Percentiles rank a stretch among this genome's conserved stretches.
Conservation (phyloP, 1,140 invertebrate species). For the Drosophila parvula region DNA sequence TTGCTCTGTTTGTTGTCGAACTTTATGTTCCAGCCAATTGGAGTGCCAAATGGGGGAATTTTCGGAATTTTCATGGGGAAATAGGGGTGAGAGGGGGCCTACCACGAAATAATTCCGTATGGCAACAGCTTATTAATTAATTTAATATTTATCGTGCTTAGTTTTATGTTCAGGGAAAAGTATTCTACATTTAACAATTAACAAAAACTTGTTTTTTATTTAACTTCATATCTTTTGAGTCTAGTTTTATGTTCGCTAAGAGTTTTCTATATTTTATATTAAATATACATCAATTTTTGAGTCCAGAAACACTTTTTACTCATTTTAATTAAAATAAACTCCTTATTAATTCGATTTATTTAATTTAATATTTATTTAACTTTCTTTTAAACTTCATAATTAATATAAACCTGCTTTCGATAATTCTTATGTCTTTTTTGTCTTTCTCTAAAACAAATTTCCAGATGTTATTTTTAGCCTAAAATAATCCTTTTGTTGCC, state of each 20-base stretch:
- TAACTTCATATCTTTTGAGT: neutral
- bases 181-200: neutral
- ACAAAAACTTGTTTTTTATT: neutral
- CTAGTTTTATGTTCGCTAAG: neutral
- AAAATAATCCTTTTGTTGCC: conserved; percentile 5
- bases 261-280: neutral
- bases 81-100: neutral
- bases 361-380: too few relatives aligned
- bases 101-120: neutral
- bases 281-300: too few relatives aligned
- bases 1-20: conserved; percentile 61
- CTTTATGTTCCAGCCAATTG: conserved; percentile 64
- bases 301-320: too few relatives aligned
- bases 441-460: neutral
- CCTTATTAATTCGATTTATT: too few relatives aligned
- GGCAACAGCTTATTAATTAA: conserved; percentile 25
- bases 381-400: neutral
- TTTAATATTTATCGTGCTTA: neutral
- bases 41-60: neutral
- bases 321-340: too few relatives aligned
- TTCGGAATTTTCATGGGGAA: neutral
- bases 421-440: neutral
- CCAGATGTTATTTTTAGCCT: neutral
- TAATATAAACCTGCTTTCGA: neutral
- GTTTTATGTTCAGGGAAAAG: neutral